These are phyloP conservation scores for Eudemis profundana DNA, from an alignment of 2,888 invertebrate genomes.

Conservation along the genomic window DNA sequence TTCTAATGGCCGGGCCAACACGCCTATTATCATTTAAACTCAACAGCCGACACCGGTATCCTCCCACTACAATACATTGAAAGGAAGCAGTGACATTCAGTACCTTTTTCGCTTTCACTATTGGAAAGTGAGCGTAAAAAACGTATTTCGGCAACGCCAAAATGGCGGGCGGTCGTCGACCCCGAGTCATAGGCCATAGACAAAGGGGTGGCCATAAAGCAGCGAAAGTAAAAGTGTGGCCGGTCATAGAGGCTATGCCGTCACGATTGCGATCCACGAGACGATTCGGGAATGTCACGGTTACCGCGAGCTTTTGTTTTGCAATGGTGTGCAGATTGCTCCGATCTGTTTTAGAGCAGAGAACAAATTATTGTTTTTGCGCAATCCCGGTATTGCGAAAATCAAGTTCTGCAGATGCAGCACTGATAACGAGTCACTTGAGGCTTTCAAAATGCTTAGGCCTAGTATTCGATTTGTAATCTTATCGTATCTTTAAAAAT, in stretches of 20 bases:
- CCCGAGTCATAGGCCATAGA: constrained; percentile 75
- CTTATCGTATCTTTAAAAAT: too few relatives aligned
- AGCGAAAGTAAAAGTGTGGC: constrained; percentile 79
- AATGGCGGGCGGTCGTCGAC: constrained; percentile 78
- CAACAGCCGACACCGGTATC: constrained; percentile 62
- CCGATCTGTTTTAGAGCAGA: constrained; percentile 54
- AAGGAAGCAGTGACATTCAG: constrained; percentile 83
- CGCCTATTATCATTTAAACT: constrained; percentile 74
- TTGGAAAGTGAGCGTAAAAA: constrained; percentile 86
- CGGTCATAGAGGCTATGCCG: constrained; percentile 62
- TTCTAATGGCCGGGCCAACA: constrained; percentile 62
- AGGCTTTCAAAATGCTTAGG: background rate
- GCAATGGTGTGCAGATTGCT: constrained; percentile 57
- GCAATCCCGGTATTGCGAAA: constrained; percentile 48
- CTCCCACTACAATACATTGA: constrained; percentile 81
- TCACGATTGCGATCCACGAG: constrained; percentile 77
- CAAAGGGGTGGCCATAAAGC: constrained; percentile 76
- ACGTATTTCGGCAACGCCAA: constrained; percentile 81
- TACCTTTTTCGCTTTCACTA: constrained; percentile 84
- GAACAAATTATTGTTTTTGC: constrained; percentile 53
- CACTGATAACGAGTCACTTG: background rate
- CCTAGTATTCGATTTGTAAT: too few relatives aligned
- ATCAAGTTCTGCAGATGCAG: constrained; percentile 19
- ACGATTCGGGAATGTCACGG: constrained; percentile 83
- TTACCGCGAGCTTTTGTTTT: constrained; percentile 68